Evolutionary conservation across 2,113 vertebrate species (phyloP).

Genomic region (Varanus komodoensis): DNA sequence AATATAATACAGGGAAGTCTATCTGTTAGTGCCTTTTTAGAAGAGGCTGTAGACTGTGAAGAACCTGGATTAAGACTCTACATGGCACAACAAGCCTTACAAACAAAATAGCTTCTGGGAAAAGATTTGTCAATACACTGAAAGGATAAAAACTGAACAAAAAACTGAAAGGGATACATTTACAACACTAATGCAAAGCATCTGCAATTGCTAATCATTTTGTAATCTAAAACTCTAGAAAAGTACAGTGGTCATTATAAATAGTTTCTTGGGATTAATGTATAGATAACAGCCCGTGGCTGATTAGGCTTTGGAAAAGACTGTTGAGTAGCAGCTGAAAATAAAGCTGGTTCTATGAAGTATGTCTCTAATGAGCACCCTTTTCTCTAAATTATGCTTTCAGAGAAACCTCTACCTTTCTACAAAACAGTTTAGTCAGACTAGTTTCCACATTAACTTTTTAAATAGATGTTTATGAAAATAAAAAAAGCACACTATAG

Average conservation of each 20-base stretch:
- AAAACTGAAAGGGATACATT: conserved; percentile 47
- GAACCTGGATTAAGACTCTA: conserved; percentile 30
- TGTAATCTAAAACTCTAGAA: conserved; percentile 45
- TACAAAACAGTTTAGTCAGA: conserved; percentile 54
- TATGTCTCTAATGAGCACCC: conserved; percentile 36
- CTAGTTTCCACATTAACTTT: conserved; percentile 10
- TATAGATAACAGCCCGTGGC: conserved; percentile 50
- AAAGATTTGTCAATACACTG: conserved; percentile 54
- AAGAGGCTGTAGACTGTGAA: conserved; percentile 43
- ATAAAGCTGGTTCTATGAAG: conserved; percentile 27
- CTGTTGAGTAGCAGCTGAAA: conserved; percentile 41
- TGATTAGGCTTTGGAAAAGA: background rate
- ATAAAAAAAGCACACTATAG: conserved; percentile 45
- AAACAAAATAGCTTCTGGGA: conserved; percentile 59
- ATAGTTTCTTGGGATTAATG: conserved; percentile 43
- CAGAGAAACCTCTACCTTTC: conserved; percentile 49
- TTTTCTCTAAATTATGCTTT: conserved; percentile 58
- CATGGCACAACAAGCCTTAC: conserved; percentile 48
- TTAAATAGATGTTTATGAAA: conserved; percentile 44
- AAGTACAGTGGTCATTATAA: conserved; percentile 37
- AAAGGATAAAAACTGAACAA: conserved; percentile 60
- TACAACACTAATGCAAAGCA: conserved; percentile 54
- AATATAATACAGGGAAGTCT: conserved; percentile 21
- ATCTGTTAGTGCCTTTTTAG: conserved; percentile 23
- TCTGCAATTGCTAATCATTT: conserved; percentile 39